Conservation (phyloP, 2,888 invertebrate species). For the Trichacis sp. region DNA sequence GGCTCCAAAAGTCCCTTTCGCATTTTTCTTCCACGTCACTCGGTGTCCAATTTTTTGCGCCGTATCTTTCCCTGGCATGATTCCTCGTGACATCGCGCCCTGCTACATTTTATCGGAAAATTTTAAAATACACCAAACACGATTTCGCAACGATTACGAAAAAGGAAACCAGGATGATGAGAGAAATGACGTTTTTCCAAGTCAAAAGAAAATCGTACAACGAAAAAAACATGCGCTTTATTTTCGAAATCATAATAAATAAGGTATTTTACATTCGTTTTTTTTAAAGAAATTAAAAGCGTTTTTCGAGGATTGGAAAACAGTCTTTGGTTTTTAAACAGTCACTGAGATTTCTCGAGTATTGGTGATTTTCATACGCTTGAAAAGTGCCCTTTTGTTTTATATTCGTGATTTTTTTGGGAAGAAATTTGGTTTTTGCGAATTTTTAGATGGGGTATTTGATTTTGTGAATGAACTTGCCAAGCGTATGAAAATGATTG, state of each 20-base stretch:
- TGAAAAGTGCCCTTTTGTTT: too few species aligned
- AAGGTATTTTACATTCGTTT: not conserved
- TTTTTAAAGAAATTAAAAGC: not conserved
- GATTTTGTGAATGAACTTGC: too few species aligned
- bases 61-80: conserved; percentile 36
- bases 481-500: too few species aligned
- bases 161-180: not conserved
- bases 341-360: not conserved
- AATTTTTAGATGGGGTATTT: too few species aligned
- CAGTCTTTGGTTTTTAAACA: not conserved
- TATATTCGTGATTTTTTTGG: too few species aligned
- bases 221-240: not conserved
- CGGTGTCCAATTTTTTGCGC: conserved; percentile 37
- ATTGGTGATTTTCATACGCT: too few species aligned
- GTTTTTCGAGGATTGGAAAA: not conserved
- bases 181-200: not conserved
- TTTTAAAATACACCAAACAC: not conserved
- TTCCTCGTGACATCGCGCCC: conserved; percentile 34
- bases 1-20: not conserved
- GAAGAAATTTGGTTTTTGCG: too few species aligned
- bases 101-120: conserved; percentile 11
- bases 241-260: not conserved
- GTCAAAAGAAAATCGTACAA: not conserved
- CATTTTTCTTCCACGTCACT: conserved; percentile 32
- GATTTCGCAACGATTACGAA: too few species aligned